phyloP scores from a whole-genome alignment of 2,797 vertebrate species.

The Poecilia wingei region DNA sequence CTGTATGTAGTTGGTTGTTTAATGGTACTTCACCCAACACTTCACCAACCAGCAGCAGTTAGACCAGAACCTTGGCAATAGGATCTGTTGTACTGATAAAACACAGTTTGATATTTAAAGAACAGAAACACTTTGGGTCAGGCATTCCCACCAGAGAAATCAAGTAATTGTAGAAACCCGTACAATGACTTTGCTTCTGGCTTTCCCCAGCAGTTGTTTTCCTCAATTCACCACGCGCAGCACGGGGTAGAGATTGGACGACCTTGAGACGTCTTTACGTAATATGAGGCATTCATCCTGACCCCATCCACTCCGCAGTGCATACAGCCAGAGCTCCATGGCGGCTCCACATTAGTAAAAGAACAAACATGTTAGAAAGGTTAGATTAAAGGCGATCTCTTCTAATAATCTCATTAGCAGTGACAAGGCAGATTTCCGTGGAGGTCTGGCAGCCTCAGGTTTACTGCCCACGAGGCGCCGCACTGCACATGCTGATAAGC shows the following conservation, averaged over 20 bases:
- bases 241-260: background rate
- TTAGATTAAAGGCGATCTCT: conserved; percentile 23
- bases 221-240: background rate
- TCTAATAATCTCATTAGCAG: conserved; percentile 36
- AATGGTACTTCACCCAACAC: background rate
- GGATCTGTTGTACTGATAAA: background rate
- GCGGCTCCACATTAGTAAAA: background rate
- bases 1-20: background rate
- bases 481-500: conserved; percentile 31
- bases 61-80: background rate
- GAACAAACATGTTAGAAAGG: conserved; percentile 15
- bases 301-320: background rate
- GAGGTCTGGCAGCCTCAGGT: conserved; percentile 34
- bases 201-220: background rate
- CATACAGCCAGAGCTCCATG: background rate
- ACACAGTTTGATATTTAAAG: background rate
- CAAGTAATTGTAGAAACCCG: background rate
- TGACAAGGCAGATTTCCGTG: conserved; percentile 27
- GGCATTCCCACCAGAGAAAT: background rate
- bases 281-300: background rate
- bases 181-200: background rate
- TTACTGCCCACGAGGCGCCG: conserved; percentile 18
- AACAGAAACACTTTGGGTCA: background rate
- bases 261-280: background rate
- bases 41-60: background rate